Conservation (phyloP, 2,113 vertebrate species). For the Pomatostomus ruficeps region DNA sequence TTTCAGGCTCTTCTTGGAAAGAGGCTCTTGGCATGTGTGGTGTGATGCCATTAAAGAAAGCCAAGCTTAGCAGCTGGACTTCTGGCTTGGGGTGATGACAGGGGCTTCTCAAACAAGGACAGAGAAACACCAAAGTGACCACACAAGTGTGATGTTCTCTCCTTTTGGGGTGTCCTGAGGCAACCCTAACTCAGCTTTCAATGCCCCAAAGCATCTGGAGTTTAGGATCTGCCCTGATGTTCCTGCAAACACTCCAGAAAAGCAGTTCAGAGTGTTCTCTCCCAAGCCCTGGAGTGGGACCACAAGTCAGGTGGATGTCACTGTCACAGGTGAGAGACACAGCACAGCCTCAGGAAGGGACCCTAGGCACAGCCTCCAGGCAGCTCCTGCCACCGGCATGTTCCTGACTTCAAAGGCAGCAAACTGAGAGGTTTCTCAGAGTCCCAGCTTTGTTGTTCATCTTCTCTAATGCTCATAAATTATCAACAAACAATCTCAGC, state of each 20-base stretch:
- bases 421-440: conserved; percentile 17
- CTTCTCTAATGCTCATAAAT: conserved; percentile 62
- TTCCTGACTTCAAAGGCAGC: conserved; percentile 54
- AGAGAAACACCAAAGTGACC: not conserved
- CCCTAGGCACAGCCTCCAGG: rapidly evolving
- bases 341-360: not conserved
- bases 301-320: not conserved
- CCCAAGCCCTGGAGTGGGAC: not conserved
- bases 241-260: not conserved
- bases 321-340: not conserved
- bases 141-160: not conserved
- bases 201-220: not conserved
- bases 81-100: not conserved
- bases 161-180: rapidly evolving
- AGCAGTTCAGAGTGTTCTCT: not conserved
- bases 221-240: not conserved
- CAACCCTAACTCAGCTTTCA: not conserved
- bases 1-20: not conserved
- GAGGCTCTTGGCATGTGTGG: rapidly evolving
- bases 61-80: not conserved
- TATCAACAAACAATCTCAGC: conserved; percentile 62
- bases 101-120: not conserved
- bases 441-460: conserved; percentile 47
- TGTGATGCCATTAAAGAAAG: not conserved
- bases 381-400: not conserved